Percentiles rank a stretch among this genome's conserved stretches.
Evolutionary conservation across 1,140 invertebrate species (phyloP).

Genomic region (Drosophila setifemur): DNA sequence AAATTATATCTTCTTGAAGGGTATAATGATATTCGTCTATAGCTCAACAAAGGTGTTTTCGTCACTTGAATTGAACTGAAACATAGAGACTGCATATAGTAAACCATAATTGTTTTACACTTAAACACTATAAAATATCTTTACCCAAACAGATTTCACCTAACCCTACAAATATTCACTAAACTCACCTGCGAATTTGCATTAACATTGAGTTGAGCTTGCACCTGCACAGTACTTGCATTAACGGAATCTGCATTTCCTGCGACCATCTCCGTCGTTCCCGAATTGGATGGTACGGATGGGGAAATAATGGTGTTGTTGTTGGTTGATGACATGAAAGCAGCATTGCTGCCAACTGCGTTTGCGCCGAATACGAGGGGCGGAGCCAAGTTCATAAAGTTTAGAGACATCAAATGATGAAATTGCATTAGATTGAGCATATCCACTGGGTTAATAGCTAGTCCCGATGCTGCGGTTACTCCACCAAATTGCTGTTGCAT

Average conservation of each 20-base stretch:
- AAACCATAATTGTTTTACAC: no score
- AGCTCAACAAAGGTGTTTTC: no score
- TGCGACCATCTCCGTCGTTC: background rate
- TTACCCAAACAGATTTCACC: background rate
- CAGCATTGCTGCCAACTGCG: background rate
- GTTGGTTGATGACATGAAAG: conserved; percentile 4
- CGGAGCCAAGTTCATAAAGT: conserved; percentile 82
- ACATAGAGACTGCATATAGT: no score
- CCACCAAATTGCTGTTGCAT: conserved; percentile 71
- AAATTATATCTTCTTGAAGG: no score
- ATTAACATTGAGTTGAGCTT: conserved; percentile 26
- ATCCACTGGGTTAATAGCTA: conserved; percentile 77
- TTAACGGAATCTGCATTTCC: conserved; percentile 6
- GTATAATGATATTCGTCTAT: no score
- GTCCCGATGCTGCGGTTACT: conserved; percentile 41
- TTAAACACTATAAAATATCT: no score
- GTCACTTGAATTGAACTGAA: no score
- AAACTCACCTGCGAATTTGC: conserved; percentile 39
- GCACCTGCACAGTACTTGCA: conserved; percentile 2
- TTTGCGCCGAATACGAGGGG: conserved; percentile 74
- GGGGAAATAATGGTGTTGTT: conserved; percentile 17
- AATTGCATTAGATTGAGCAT: conserved; percentile 93
- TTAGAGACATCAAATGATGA: conserved; percentile 85
- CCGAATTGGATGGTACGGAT: background rate
- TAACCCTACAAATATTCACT: background rate